Percentiles rank a stretch among this genome's conserved stretches.
phyloP scores from a whole-genome alignment of 2,113 vertebrate species.

The Malurus melanocephalus region DNA sequence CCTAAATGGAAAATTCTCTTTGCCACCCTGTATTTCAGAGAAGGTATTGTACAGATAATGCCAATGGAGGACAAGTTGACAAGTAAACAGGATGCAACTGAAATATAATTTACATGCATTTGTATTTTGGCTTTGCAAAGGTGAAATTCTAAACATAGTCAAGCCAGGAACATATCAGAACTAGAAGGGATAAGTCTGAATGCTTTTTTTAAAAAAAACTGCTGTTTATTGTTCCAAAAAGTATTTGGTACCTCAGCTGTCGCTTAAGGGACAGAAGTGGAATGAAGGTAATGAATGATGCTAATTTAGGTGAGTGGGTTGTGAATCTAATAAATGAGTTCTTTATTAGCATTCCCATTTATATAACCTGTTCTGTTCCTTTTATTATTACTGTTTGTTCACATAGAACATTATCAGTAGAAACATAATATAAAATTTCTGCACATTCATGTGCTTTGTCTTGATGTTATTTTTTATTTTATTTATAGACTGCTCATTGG shows the following conservation, averaged over 20 bases:
- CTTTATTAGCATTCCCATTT: not conserved
- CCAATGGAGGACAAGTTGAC: not conserved
- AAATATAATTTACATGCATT: not conserved
- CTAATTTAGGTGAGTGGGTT: not conserved
- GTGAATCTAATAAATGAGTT: not conserved
- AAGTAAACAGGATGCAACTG: not conserved
- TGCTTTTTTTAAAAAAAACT: not conserved
- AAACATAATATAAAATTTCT: not conserved
- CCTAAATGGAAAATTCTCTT: not conserved
- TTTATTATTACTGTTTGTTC: not conserved
- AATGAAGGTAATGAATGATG: not conserved
- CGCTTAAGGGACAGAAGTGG: not conserved
- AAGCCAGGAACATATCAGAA: not conserved
- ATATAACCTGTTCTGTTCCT: not conserved
- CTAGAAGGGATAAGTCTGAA: not conserved
- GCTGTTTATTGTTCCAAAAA: not conserved
- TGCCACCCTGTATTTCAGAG: not conserved
- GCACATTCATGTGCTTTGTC: not conserved
- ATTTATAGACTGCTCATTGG: slow-evolving; percentile 63
- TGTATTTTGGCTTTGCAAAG: not conserved
- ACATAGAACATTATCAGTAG: not conserved
- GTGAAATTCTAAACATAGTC: not conserved
- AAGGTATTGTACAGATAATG: not conserved
- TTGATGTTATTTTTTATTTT: not conserved
- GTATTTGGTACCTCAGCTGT: not conserved